These are phyloP conservation scores for Ptychobarbus kaznakovi DNA, from an alignment of 2,797 vertebrate species.

Conservation along the genomic window DNA sequence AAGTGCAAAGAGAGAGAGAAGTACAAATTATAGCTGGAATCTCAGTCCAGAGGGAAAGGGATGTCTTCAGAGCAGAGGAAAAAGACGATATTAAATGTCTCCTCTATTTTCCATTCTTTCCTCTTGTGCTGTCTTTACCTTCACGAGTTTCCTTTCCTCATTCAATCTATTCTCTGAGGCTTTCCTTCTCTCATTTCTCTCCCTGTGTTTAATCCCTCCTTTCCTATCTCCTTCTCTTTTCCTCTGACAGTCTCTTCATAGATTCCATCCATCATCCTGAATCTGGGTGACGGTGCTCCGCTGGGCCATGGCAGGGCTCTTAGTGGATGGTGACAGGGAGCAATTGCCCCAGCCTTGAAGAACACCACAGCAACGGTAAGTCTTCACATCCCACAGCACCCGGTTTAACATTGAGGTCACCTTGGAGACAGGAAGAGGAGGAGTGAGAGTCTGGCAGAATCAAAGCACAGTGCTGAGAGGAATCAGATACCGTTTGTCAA, in stretches of 20 bases:
- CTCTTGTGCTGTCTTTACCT: background rate
- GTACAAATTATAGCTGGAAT: background rate
- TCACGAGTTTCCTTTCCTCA: background rate
- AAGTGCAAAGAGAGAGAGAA: background rate
- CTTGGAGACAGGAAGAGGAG: conserved; percentile 45
- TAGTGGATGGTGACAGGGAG: conserved; percentile 57
- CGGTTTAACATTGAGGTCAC: conserved; percentile 54
- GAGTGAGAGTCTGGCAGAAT: conserved; percentile 24
- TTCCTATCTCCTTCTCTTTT: conserved; percentile 29
- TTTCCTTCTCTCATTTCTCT: conserved; percentile 3
- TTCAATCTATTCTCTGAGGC: conserved; percentile 22
- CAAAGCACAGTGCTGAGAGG: background rate
- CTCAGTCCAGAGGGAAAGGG: conserved; percentile 19
- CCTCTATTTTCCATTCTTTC: conserved; percentile 26
- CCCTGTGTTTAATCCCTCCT: conserved; percentile 21
- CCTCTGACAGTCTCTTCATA: conserved; percentile 31
- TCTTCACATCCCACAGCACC: conserved; percentile 43
- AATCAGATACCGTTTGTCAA: background rate
- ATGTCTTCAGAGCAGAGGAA: conserved; percentile 18
- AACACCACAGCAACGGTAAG: conserved; percentile 29
- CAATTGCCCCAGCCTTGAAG: conserved; percentile 56
- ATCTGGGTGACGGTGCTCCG: conserved; percentile 55
- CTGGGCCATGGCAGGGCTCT: conserved; percentile 52
- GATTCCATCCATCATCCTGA: conserved; percentile 61
- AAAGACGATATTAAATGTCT: conserved; percentile 31